Evolutionary conservation across 2,797 vertebrate genomes (phyloP).

Genomic region (Mormyrus hasselquistii): DNA sequence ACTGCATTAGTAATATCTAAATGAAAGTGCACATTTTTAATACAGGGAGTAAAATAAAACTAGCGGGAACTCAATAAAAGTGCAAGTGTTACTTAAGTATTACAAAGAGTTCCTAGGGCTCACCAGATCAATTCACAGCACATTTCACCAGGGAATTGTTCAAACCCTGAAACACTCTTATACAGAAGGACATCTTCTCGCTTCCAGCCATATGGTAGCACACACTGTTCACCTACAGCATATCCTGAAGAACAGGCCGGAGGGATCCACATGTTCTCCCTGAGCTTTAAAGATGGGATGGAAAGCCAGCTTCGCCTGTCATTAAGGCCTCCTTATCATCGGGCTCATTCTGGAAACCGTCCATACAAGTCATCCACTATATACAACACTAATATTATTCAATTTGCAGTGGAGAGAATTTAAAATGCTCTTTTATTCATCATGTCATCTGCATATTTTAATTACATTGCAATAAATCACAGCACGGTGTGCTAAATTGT

Average conservation of each 20-base stretch:
- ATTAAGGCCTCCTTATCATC: conserved; percentile 8
- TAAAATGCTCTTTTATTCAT: conserved; percentile 5
- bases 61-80: background rate
- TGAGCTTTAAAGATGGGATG: background rate
- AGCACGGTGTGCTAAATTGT: background rate
- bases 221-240: background rate
- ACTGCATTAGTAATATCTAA: background rate
- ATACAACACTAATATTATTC: conserved; percentile 12
- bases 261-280: background rate
- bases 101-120: background rate
- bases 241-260: background rate
- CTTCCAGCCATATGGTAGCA: background rate
- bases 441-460: conserved; percentile 12
- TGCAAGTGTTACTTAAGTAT: background rate
- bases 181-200: background rate
- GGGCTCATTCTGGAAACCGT: background rate
- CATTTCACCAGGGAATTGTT: background rate
- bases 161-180: background rate
- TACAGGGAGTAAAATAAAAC: background rate
- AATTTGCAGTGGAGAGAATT: background rate
- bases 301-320: background rate
- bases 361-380: background rate
- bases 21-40: background rate
- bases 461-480: background rate
- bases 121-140: background rate